A percentile compares a stretch with the other conserved stretches of the same genome.
These are phyloP conservation scores for Schizopygopsis pylzovi DNA, from an alignment of 2,797 vertebrate species.

Conservation along the genomic window DNA sequence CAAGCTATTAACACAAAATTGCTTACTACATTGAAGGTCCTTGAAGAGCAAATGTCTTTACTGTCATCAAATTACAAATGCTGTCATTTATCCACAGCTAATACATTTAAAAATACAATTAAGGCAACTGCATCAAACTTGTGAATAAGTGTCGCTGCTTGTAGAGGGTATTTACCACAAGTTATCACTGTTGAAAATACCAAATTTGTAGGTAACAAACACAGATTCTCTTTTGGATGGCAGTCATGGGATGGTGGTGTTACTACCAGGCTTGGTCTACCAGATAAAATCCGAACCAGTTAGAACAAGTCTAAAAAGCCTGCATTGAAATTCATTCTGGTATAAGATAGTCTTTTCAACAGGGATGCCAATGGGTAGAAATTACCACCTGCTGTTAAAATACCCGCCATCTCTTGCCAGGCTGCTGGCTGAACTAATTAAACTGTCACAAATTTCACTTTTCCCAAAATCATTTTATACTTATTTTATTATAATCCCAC, in stretches of 20 bases:
- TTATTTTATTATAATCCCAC: conserved; percentile 39
- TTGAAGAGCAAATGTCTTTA: not conserved
- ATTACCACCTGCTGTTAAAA: conserved; percentile 23
- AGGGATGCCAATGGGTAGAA: conserved; percentile 7
- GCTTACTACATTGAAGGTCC: not conserved
- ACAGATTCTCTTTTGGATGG: not conserved
- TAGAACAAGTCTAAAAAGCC: conserved; percentile 8
- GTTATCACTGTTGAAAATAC: not conserved
- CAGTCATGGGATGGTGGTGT: not conserved
- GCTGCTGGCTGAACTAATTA: conserved; percentile 34
- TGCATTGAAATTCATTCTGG: not conserved
- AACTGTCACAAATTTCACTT: conserved; percentile 36
- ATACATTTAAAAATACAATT: not conserved
- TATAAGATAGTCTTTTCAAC: not conserved
- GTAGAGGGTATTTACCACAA: not conserved
- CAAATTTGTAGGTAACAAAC: not conserved
- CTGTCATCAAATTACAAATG: not conserved
- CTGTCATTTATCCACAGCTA: not conserved
- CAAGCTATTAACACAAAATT: conserved; percentile 4
- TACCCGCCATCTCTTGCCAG: conserved; percentile 16
- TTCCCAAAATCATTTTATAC: conserved; percentile 13
- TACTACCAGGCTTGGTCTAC: not conserved
- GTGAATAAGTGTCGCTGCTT: not conserved
- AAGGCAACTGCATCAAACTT: not conserved
- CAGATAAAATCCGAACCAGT: not conserved